Evolutionary conservation across 2,888 invertebrate species (phyloP), one percentile per base, ranked within the genome.

Genomic region (Exephanes ischioxanthus): DNA sequence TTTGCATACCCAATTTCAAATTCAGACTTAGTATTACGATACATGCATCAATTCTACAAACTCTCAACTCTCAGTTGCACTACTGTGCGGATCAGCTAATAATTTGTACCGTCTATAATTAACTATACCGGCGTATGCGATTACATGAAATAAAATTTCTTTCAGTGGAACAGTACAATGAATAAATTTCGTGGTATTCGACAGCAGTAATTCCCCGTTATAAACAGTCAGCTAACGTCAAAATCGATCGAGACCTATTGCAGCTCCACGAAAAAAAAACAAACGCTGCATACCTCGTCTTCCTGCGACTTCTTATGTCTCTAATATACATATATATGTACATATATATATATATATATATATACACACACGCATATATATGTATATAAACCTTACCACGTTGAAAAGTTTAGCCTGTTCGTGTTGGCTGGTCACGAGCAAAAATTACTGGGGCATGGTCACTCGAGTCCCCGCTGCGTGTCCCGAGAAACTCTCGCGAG

Each of bases 381-480:
- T 51, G 7, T 70, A 22, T 58, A 73, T 67, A 26, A 45, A 58
- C 67, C 26, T 41, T 75, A 48, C n/a, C 19, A 19, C 67, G 68
- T 37, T 73, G 66, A 79, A 85, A 85, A 85, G 85, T 78, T 82
- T 73, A 75, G 85, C 81, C 85, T 55, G 76, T 85, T 85, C 85
- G 85, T 85, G 85, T 67, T 71, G 73, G 26, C 58, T 79, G 82
- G 85, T 85, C 85, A 85, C 85, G 85, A 82, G 85, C 58, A 84
- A 86, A 87, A 87, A 84, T 86, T 88, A 86, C 88, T 87, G 86
- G 87, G 87, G 84, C 88, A 87, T 78, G 86, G 88, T 86, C 84
- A 84, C 82, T 81, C 79, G 72, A 61, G 73, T 73, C 72, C 37
- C 61, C 75, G 78, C 84, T 80, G 83, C 87, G 86, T 86, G 85